Percentiles rank a stretch among this genome's conserved stretches.
Evolutionary conservation across 2,888 invertebrate species (phyloP).

Genomic region (Trichacis sp.): DNA sequence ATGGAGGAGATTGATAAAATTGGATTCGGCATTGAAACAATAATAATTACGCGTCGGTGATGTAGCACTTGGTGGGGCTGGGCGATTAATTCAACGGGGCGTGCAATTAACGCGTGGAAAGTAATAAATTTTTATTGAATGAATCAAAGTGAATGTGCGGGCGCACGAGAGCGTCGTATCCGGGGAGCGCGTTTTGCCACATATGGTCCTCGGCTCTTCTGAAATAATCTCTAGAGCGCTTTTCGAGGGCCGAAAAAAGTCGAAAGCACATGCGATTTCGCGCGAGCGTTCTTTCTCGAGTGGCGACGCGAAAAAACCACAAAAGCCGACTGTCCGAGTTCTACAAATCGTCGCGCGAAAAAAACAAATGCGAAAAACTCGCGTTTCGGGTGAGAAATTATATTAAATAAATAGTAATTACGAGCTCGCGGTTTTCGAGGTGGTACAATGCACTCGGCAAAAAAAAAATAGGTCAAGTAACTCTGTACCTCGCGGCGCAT

Average conservation of each 20-base stretch:
- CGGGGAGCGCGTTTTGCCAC: not conserved
- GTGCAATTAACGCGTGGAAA: not conserved
- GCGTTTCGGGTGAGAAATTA: no score
- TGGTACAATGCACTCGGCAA: no score
- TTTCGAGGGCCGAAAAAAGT: not conserved
- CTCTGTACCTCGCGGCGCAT: no score
- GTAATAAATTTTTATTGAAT: conserved; percentile 1
- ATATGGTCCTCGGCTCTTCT: conserved; percentile 6
- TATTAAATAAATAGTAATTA: no score
- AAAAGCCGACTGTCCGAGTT: not conserved
- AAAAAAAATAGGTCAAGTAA: no score
- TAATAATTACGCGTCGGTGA: no score
- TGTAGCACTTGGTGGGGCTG: not conserved
- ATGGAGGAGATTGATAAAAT: no score
- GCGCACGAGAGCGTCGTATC: not conserved
- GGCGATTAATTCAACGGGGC: not conserved
- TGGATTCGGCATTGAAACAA: no score
- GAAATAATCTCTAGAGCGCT: conserved; percentile 2
- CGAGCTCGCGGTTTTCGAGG: no score
- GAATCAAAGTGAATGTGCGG: not conserved
- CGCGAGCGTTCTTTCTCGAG: not conserved
- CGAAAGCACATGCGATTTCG: not conserved
- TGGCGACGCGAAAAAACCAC: not conserved
- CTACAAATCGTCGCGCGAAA: not conserved
- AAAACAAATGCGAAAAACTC: no score